Evolutionary conservation across 2,888 invertebrate species (phyloP).

Genomic region (Odontothrips loti): DNA sequence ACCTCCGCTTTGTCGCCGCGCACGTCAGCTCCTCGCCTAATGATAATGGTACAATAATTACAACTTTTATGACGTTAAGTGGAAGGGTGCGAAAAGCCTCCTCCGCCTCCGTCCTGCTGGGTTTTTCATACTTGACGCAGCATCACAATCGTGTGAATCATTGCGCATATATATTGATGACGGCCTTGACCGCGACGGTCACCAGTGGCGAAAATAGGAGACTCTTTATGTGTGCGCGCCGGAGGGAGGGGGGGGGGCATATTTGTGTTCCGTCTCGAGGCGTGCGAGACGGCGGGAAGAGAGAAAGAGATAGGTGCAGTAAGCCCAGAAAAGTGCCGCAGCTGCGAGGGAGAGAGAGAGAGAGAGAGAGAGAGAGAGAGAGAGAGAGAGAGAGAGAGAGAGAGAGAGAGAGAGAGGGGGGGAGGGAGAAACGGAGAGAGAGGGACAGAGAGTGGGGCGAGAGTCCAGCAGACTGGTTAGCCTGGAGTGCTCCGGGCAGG

Average conservation of each 20-base stretch:
- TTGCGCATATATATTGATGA: neutral
- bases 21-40: no score
- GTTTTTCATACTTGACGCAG: neutral
- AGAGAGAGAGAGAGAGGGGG: neutral
- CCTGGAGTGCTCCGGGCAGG: neutral
- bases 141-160: no score
- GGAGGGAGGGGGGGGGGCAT: no score
- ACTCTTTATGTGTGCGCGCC: neutral
- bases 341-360: neutral
- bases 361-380: constrained; percentile 1
- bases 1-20: no score
- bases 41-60: no score
- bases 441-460: neutral
- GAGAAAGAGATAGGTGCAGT: neutral
- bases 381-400: neutral
- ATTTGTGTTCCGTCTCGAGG: neutral
- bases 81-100: no score
- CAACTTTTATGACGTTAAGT: no score
- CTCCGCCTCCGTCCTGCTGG: neutral
- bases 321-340: neutral
- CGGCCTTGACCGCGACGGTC: no score
- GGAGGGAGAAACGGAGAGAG: neutral
- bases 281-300: neutral
- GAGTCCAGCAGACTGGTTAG: neutral
- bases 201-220: neutral